Base-by-base conservation (phyloP, 2,797 vertebrate genomes). In the Spinus pinus region DNA sequence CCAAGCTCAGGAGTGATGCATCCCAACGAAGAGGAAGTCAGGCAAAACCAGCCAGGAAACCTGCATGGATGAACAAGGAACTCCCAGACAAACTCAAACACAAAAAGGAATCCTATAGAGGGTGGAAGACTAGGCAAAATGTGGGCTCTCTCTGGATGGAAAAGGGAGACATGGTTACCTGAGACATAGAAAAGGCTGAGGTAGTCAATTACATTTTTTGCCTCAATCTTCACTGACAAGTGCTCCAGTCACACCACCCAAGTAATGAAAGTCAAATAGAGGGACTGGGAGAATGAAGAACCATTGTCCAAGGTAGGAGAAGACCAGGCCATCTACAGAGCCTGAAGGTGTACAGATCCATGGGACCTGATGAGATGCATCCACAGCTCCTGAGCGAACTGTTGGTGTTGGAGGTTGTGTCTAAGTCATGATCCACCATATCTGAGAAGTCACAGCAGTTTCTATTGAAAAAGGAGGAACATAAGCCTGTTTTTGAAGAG, bases 371-470 rank as follows among this genome's bases (percentile, higher is more conserved):
- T 3, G 21, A 57, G 50, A 57, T 13, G 8, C 24, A 39, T 11
- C 23, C 0, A 0, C 1, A 0, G 42, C 23, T 56, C 37, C n/a
- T 16, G 18, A 51, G 8, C 1, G 2, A 82, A 64, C 17, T 7
- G 37, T 12, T 39, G 37, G 23, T 0, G 0, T 56, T 0, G 0
- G 64, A 50, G 20, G n/a, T 37, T 49, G 31, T 24, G 56, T 12
- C 12, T 70, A 56, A 75, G 18, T 39, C 37, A 37, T 0, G 0
- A 33, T 30, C 28, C 24, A 57, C 37, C 42, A 3, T 9, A 33
- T 33, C 27, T 51, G 24, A 70, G 37, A 57, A 89, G 41, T 30
- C 37, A 39, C n/a, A 22, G 28, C n/a, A 70, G 44, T 5, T 39
- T 31, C 30, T 10, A 13, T 31, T 58, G 10, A 13, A 77, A 64